Conservation (phyloP, 2,113 vertebrate genomes). For the Pterocles gutturalis region DNA sequence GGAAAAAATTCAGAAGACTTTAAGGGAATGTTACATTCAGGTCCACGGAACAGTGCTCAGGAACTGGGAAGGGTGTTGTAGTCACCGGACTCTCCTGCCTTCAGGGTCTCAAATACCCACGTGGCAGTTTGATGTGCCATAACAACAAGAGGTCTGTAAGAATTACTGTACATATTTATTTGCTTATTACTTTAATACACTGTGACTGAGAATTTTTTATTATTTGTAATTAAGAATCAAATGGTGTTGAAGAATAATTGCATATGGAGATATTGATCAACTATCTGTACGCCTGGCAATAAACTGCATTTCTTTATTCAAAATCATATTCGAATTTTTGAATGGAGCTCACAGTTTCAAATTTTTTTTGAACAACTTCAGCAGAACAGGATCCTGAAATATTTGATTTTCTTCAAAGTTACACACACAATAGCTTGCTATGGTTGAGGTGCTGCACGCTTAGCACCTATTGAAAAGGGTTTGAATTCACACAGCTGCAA, state of each 20-base stretch:
- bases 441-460: background rate
- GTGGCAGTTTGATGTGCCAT: background rate
- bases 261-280: background rate
- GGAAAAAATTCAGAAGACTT: background rate
- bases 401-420: background rate
- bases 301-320: background rate
- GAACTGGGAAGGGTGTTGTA: background rate
- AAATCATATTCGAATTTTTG: background rate
- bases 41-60: background rate
- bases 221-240: background rate
- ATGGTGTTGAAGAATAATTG: background rate
- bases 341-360: background rate
- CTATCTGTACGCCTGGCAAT: background rate
- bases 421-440: background rate
- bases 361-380: background rate
- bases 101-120: background rate
- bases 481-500: background rate
- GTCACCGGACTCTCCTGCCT: background rate
- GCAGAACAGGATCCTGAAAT: background rate
- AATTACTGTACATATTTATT: background rate
- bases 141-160: background rate
- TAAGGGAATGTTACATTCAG: background rate
- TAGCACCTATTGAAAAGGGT: background rate
- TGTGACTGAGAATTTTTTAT: background rate
- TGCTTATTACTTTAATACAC: background rate